Conservation (phyloP, 2,113 vertebrate genomes). For the Erythrocercus mccallii region DNA sequence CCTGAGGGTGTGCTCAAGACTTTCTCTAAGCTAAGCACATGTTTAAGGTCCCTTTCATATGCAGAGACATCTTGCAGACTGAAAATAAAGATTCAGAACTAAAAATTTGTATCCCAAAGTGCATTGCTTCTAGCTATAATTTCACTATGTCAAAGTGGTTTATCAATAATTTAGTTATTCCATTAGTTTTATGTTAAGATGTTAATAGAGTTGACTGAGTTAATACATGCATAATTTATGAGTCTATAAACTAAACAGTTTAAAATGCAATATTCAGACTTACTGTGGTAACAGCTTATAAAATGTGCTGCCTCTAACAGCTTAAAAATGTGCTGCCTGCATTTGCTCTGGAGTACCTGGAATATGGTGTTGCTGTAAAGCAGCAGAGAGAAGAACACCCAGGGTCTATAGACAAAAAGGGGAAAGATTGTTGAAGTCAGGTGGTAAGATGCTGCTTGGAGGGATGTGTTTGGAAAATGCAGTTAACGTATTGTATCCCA, state of each 20-base stretch:
- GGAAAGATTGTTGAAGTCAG: background rate
- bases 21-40: background rate
- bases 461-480: background rate
- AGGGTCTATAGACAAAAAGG: background rate
- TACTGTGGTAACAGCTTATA: background rate
- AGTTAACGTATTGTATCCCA: background rate
- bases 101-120: background rate
- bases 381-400: background rate
- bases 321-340: background rate
- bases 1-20: background rate
- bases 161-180: conserved; percentile 54
- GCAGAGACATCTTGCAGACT: background rate
- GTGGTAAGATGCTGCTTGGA: background rate
- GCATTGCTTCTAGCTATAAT: background rate
- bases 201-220: conserved; percentile 22
- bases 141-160: background rate
- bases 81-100: background rate
- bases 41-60: background rate
- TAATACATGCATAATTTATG: conserved; percentile 29
- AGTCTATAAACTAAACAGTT: conserved; percentile 13
- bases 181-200: conserved; percentile 35
- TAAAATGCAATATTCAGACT: conserved; percentile 18
- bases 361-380: background rate
- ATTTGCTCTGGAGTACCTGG: background rate
- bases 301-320: background rate